phyloP scores from a whole-genome alignment of 2,797 vertebrate species.

The Gobionotothen gibberifrons region DNA sequence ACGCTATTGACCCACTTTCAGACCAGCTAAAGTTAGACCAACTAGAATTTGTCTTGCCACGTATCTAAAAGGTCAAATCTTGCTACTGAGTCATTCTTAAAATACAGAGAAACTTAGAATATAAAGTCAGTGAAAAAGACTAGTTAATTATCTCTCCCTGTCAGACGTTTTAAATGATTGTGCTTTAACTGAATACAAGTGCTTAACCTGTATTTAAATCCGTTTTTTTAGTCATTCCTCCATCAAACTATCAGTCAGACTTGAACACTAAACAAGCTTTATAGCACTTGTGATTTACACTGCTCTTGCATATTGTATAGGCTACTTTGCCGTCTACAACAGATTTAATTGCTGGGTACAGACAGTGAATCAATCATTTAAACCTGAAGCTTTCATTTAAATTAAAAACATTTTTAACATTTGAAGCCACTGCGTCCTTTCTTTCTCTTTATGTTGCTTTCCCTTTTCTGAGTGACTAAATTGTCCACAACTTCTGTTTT shows the following conservation, averaged over 20 bases:
- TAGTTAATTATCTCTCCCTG: background rate
- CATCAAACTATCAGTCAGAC: conserved; percentile 6
- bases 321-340: background rate
- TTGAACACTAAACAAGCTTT: background rate
- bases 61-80: conserved; percentile 51
- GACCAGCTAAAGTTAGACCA: conserved; percentile 66
- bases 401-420: background rate
- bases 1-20: conserved; percentile 62
- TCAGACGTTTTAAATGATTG: background rate
- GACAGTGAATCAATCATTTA: background rate
- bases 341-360: background rate
- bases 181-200: background rate
- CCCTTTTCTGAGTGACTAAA: background rate
- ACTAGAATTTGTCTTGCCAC: conserved; percentile 29
- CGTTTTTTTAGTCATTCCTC: background rate
- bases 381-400: background rate
- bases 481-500: background rate
- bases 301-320: background rate
- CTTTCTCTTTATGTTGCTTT: background rate
- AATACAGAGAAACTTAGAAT: background rate
- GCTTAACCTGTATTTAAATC: background rate
- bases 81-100: conserved; percentile 4
- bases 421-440: background rate
- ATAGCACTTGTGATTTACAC: background rate
- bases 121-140: background rate